Evolutionary conservation across 2,113 vertebrate species (phyloP).

Genomic region (Podiceps cristatus): DNA sequence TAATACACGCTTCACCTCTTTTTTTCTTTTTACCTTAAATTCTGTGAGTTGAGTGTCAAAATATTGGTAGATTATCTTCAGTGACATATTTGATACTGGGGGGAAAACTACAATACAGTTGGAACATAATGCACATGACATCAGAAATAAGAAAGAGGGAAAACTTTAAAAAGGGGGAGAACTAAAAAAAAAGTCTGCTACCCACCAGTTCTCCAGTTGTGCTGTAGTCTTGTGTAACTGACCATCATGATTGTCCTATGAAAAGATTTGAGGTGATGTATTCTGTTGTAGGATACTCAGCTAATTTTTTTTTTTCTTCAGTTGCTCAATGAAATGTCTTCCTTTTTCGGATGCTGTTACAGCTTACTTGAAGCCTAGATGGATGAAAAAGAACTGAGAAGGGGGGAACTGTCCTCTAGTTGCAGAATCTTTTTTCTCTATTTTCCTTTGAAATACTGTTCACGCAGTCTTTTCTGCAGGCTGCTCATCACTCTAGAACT

Average conservation of each 20-base stretch:
- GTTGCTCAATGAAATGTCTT: neutral
- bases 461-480: neutral
- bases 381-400: neutral
- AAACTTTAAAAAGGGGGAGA: neutral
- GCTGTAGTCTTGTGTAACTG: neutral
- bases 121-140: neutral
- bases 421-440: neutral
- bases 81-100: neutral
- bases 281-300: neutral
- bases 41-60: neutral
- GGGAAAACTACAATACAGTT: neutral
- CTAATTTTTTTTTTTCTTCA: neutral
- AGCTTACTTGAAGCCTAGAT: neutral
- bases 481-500: neutral
- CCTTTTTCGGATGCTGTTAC: neutral
- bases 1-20: rapidly evolving
- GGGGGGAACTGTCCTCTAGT: neutral
- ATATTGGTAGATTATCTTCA: neutral
- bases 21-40: neutral
- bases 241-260: rapidly evolving
- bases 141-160: neutral
- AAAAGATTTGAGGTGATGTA: neutral
- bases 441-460: neutral
- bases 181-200: neutral
- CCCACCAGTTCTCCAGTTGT: neutral